Conservation (phyloP, 2,888 invertebrate species). For the Sarcophaga variegata region DNA sequence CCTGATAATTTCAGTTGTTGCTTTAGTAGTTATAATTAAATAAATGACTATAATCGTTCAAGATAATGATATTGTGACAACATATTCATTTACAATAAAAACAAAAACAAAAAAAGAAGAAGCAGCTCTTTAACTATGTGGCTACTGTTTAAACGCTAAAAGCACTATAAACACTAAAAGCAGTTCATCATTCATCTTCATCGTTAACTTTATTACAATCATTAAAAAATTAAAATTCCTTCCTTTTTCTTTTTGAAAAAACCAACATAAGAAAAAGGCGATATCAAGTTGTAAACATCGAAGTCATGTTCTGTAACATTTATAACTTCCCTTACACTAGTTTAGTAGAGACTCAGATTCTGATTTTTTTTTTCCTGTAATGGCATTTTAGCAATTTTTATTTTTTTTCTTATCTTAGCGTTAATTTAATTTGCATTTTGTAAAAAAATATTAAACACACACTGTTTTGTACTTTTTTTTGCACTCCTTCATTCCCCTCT, state of each 20-base stretch:
- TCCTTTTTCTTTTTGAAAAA: not conserved
- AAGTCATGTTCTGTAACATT: constrained; percentile 2
- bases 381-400: not conserved
- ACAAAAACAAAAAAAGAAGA: no score
- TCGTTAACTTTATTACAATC: not conserved
- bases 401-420: constrained; percentile 13
- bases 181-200: not conserved
- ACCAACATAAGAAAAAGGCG: not conserved
- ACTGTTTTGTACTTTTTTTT: not conserved
- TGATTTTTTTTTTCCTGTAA: not conserved
- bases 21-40: constrained; percentile 33
- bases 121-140: not conserved
- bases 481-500: not conserved
- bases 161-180: not conserved
- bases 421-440: constrained; percentile 61
- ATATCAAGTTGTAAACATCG: not conserved
- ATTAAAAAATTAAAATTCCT: not conserved
- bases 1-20: not conserved
- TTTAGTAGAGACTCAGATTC: not conserved
- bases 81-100: constrained; percentile 25
- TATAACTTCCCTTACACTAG: constrained; percentile 32
- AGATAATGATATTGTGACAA: constrained; percentile 53
- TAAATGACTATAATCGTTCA: constrained; percentile 45
- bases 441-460: not conserved
- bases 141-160: constrained; percentile 8